Evolutionary conservation across 2,113 vertebrate genomes (phyloP), one percentile per base, ranked within the genome.

Genomic region (Athene noctua): DNA sequence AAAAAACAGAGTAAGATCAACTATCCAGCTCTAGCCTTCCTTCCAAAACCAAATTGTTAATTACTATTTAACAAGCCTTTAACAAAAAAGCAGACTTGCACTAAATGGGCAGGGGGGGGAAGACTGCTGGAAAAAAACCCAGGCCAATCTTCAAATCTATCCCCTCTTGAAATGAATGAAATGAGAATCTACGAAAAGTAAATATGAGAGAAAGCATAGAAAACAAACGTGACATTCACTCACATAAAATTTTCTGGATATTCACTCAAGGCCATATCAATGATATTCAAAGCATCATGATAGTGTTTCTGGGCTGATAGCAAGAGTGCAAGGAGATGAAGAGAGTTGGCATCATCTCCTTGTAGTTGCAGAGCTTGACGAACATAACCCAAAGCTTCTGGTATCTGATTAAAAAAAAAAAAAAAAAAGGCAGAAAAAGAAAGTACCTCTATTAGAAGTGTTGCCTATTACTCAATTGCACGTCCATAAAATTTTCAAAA

Each of bases 181-280:
- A 91, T 70, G 68, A 81, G 49, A 88, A 81, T 79, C 51, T 49
- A 57, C 59, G 54, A 85, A 86, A 86, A 91, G 75, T 30, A 86
- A 91, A 58, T 34, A 68, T 3, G 3, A 67, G 51, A 59, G 27
- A 80, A 75, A 79, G 44, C 0, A 0, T 10, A 92, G 34, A 72
- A 92, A 83, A 49, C 4, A 36, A 80, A 85, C 13, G 54, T 7
- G 15, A 79, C 51, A 87, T 55, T 42, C 78, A 98, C 99, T 98
- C 85, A 99, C 99, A 99, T 99, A 91, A 99, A 99, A 89, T 99
- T 99, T 97, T 99, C 99, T 1, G 99, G 99, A 79, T 99, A 99
- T 97, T 99, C 99, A 6, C 99, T 99, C 88, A 99, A 98, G 84
- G 99, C 99, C 99, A 99, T 99, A 97, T 99, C 99, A 46, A 99